These are phyloP conservation scores for Melolontha melolontha DNA, from an alignment of 2,888 invertebrate species.

Conservation along the genomic window DNA sequence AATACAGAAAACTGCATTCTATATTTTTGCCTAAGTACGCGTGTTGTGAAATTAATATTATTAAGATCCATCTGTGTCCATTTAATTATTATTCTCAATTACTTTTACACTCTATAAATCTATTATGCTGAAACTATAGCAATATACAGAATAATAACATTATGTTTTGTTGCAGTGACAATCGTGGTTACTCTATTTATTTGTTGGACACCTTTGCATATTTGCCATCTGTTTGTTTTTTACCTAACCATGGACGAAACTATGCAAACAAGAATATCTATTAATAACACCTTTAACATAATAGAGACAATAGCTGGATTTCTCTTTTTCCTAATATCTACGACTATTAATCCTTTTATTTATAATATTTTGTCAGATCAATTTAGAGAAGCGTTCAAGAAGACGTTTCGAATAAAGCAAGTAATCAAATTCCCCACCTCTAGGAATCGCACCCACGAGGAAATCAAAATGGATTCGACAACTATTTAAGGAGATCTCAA, in stretches of 20 bases:
- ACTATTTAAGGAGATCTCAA: no score
- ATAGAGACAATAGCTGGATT: background rate
- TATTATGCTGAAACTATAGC: no score
- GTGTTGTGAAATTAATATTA: no score
- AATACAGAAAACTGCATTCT: no score
- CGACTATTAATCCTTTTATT: conserved; percentile 90
- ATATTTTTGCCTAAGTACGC: no score
- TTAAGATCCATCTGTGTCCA: no score
- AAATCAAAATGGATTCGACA: no score
- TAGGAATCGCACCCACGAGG: background rate
- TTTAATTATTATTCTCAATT: no score
- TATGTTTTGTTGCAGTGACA: conserved; percentile 3
- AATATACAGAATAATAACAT: no score
- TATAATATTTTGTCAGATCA: conserved; percentile 95
- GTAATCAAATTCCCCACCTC: background rate
- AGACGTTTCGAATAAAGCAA: background rate
- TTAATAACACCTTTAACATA: background rate
- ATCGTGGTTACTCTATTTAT: background rate
- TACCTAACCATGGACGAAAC: background rate
- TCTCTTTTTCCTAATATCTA: background rate
- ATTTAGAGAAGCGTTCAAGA: conserved; percentile 89
- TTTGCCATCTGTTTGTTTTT: background rate
- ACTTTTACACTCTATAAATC: no score
- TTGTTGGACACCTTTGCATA: conserved; percentile 10
- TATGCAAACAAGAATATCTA: background rate